Evolutionary conservation across 2,888 invertebrate species (phyloP).

Genomic region (Lasioglossum oenotherae): DNA sequence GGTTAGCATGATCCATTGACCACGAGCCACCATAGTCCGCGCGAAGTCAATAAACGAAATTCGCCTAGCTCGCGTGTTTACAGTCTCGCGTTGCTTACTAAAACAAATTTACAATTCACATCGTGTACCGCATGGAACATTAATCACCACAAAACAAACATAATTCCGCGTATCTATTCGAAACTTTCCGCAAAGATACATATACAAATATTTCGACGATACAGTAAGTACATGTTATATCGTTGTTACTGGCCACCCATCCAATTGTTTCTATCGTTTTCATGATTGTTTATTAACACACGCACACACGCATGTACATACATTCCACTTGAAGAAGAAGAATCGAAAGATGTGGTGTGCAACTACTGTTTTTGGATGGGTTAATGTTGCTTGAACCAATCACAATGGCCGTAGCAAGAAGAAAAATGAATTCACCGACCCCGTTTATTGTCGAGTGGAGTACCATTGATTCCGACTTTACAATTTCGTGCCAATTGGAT

Average conservation of each 20-base stretch:
- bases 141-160: conserved; percentile 4
- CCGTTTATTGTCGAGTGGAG: neutral
- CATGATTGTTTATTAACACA: neutral
- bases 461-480: neutral
- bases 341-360: neutral
- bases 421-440: neutral
- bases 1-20: neutral
- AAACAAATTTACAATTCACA: neutral
- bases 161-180: neutral
- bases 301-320: conserved; percentile 7
- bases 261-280: neutral
- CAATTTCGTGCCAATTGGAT: conserved; percentile 15
- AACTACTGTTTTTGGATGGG: neutral
- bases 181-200: conserved; percentile 33
- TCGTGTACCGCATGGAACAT: conserved; percentile 32
- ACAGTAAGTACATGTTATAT: neutral
- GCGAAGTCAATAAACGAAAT: neutral
- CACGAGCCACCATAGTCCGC: neutral
- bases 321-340: neutral
- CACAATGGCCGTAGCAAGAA: neutral
- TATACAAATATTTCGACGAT: neutral
- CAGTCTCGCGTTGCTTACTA: conserved; percentile 23
- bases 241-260: neutral
- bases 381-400: neutral
- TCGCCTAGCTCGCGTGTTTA: neutral